Percentiles rank a stretch among this genome's conserved stretches.
Evolutionary conservation across 1,140 invertebrate species (phyloP).

Genomic region (Stegodyphus dumicola): DNA sequence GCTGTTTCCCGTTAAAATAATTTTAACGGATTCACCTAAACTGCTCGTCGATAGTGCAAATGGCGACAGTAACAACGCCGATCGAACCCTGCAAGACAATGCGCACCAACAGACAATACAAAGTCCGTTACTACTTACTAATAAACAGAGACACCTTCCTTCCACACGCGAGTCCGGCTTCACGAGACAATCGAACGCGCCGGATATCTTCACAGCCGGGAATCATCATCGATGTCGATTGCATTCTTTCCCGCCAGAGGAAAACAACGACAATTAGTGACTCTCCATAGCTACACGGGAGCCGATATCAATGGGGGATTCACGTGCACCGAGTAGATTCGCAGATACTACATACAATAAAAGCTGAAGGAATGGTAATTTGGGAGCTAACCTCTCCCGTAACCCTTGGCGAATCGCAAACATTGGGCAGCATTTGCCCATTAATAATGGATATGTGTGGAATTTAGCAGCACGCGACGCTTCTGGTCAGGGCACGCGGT

Average conservation of each 20-base stretch:
- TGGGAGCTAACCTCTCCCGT: conserved; percentile 26
- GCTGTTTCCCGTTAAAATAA: neutral
- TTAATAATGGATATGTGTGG: conserved; percentile 53
- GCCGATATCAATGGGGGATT: conserved; percentile 49
- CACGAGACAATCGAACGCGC: neutral
- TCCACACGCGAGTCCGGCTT: neutral
- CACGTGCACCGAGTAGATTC: conserved; percentile 14
- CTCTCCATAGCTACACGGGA: conserved; percentile 15
- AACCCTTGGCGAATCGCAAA: conserved; percentile 49
- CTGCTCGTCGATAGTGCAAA: neutral
- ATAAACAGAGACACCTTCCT: neutral
- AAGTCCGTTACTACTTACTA: conserved; percentile 13
- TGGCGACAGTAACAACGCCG: neutral
- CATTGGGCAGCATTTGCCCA: conserved; percentile 37
- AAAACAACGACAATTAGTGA: conserved; percentile 45
- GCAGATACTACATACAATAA: neutral
- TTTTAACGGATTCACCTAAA: neutral
- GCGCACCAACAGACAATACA: neutral
- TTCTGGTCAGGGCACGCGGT: conserved; percentile 26
- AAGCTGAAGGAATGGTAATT: conserved; percentile 39
- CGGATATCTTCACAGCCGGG: conserved; percentile 15
- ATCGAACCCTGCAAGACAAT: neutral
- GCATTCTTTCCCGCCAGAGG: neutral
- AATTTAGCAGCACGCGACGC: neutral
- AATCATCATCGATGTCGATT: conserved; percentile 22